Base-by-base conservation (phyloP, 2,113 vertebrate genomes). In the Oxygymnocypris stewartii region DNA sequence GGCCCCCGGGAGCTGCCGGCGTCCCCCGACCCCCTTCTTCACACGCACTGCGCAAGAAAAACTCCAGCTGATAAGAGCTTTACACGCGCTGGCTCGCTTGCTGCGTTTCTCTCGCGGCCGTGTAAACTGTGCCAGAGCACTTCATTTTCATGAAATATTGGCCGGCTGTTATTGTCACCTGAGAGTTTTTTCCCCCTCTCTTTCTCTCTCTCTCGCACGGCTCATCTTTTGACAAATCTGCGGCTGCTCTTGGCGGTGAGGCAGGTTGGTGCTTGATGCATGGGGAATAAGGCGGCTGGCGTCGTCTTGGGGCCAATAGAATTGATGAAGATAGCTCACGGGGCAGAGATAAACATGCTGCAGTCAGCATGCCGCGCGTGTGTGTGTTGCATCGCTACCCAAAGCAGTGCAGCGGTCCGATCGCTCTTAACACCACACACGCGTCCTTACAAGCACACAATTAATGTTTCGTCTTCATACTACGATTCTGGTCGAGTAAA, bases 101-200 rank as follows among this genome's bases (percentile, higher is more conserved):
- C 83, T 47, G 59, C 63, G 37, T 71, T 84, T 82, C 79, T 76
- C 73, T 20, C 42, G n/a, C 83, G n/a, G 35, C 87, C 63, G 82
- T 89, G 92, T 94, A 95, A 93, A 95, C 95, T 95, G 93, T 95
- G 95, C 95, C 95, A 94, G 85, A 90, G 94, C 95, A 96, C 96
- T 98, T 97, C 94, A 96, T 98, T 97, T 97, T 95, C 94, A 95
- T 98, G 97, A 99, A 97, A 96, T 96, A 98, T 96, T 93, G 94
- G 93, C 89, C 89, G 2, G 85, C 90, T 94, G 95, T 96, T 96
- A 96, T 95, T 96, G 96, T 98, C 97, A 97, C 93, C 90, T 84
- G 93, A 93, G 93, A 89, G 92, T 87, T 88, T 85, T 90, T 88
- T 90, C 35, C 31, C 63, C 37, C 59, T 12, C 47, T 59, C 42